A percentile compares a stretch with the other conserved stretches of the same genome.
Conservation (phyloP, 2,797 vertebrate species). For the Takifugu ocellatus region DNA sequence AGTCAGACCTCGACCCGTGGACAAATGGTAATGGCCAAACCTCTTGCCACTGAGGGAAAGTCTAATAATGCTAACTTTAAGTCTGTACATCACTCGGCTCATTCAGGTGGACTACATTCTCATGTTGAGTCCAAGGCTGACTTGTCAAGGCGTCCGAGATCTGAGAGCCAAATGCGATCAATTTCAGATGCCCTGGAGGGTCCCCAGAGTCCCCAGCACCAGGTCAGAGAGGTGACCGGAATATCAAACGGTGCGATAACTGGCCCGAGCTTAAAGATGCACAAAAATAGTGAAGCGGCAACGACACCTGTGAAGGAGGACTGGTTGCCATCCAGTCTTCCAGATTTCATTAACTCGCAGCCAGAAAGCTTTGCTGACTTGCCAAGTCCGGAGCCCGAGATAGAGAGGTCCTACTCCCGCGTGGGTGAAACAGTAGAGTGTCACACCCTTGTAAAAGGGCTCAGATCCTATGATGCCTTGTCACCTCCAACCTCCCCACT, state of each 20-base stretch:
- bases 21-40: constrained; percentile 29
- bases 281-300: constrained; percentile 31
- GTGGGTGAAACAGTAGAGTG: constrained; percentile 79
- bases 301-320: constrained; percentile 37
- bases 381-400: constrained; percentile 51
- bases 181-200: constrained; percentile 20
- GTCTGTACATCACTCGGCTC: constrained; percentile 24
- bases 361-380: constrained; percentile 50
- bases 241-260: constrained; percentile 32
- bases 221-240: constrained; percentile 5
- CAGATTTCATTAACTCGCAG: constrained; percentile 53
- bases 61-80: constrained; percentile 25
- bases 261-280: constrained; percentile 39
- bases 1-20: constrained; percentile 34
- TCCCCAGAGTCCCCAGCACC: constrained; percentile 18
- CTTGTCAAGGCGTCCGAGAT: constrained; percentile 28
- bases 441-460: constrained; percentile 78
- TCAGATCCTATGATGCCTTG: constrained; percentile 73
- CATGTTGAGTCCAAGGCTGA: constrained; percentile 28
- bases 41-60: constrained; percentile 34
- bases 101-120: constrained; percentile 38
- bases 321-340: constrained; percentile 56
- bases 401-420: constrained; percentile 46
- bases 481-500: constrained; percentile 62
- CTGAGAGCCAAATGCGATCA: constrained; percentile 47